Evolutionary conservation across 2,888 invertebrate species (phyloP).

Genomic region (Acleris laterana): DNA sequence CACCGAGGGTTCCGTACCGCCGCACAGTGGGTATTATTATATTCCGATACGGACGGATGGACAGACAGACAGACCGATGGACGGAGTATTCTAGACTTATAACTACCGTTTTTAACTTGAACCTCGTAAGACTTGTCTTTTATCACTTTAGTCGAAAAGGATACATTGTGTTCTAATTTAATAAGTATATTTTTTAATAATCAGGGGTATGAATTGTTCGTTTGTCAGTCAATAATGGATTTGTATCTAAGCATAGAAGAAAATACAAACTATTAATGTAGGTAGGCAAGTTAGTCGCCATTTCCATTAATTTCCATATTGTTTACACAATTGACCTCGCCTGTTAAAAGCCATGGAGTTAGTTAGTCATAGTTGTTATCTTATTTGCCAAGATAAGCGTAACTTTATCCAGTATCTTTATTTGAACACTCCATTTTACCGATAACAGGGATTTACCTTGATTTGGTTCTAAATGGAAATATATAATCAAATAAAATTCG

Average conservation of each 20-base stretch:
- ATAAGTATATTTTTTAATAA: too few relatives aligned
- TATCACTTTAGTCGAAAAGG: too few relatives aligned
- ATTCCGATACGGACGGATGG: too few relatives aligned
- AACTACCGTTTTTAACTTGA: too few relatives aligned
- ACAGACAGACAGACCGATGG: too few relatives aligned
- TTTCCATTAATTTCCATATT: constrained; percentile 5
- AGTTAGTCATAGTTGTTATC: constrained; percentile 18
- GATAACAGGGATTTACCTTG: not conserved
- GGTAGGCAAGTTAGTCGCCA: not conserved
- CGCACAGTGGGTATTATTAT: too few relatives aligned
- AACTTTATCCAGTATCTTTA: not conserved
- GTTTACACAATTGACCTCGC: constrained; percentile 8
- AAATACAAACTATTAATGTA: not conserved
- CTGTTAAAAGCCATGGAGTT: constrained; percentile 7
- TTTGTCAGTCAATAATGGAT: too few relatives aligned
- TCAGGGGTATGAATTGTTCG: too few relatives aligned
- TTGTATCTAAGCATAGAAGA: not conserved
- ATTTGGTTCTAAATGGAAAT: not conserved
- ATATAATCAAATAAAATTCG: not conserved
- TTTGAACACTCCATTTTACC: not conserved
- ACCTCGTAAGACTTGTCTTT: too few relatives aligned
- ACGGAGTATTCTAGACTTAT: too few relatives aligned
- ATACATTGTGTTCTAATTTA: too few relatives aligned
- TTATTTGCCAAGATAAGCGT: not conserved
- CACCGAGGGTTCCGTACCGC: too few relatives aligned